Base-by-base conservation (phyloP, 30 jellyfish, hydroid and myxozoan genomes). In the Pelagia noctiluca region DNA sequence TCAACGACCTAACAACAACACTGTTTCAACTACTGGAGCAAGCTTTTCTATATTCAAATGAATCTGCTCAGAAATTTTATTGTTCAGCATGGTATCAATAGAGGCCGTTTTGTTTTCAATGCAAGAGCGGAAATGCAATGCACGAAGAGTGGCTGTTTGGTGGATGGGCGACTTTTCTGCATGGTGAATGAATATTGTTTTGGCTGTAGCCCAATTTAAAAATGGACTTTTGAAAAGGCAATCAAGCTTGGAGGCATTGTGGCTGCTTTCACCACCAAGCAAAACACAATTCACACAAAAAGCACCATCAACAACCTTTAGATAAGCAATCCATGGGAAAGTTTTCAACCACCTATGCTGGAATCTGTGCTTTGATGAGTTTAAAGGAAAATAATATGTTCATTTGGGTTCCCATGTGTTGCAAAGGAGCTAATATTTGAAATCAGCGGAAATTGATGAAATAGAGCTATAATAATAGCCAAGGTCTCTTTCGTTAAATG, bases 271-370 rank as follows among this genome's bases (percentile, higher is more conserved):
- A 66, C 79, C 79, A 66, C 83, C 92, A 66, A 79, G 63, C 37
- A 62, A 53, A 2, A 77, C 83, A 82, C 90, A 82, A 38, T 57
- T 7, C 11, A 82, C 1, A 35, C 92, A 82, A 69, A 35, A 82
- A n/a, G 92, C 92, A 5, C 80, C 89, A 35, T 82, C 80, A 3
- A 62, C 34, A 16, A 53, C 74, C 8, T 53, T 63, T 25, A 83
- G 68, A 69, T 82, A 82, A 24, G 52, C 76, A 31, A 82, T 60
- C 92, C 92, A 36, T 32, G 92, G 34, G 61, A 78, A 53, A 21
- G 3, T 24, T 30, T 53, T 53, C 31, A 61, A 29, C 69, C 87
- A 78, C 1, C 35, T 57, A 31, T 66, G 23, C 63, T 28, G 79
- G 29, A 75, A 46, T 28, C 38, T 19, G 61, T 88, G 23, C 33